Evolutionary conservation across 2,113 vertebrate genomes (phyloP).

Genomic region (Menidia beryllina): DNA sequence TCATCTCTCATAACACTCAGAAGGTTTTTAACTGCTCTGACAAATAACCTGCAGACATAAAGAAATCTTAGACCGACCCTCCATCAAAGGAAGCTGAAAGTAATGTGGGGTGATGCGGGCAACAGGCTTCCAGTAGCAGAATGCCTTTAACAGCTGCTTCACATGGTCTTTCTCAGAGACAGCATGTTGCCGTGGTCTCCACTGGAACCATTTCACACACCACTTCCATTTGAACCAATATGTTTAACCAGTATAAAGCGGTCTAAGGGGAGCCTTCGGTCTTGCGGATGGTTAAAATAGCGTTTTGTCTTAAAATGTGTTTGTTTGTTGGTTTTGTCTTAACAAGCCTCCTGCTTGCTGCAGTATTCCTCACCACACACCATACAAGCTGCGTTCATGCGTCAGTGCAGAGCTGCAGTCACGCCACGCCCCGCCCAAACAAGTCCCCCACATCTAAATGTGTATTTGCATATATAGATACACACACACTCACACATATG

Average conservation of each 20-base stretch:
- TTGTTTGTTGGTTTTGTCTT: conserved; percentile 53
- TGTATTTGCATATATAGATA: neutral
- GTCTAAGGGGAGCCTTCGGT: conserved; percentile 17
- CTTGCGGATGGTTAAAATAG: conserved; percentile 23
- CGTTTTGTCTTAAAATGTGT: conserved; percentile 52
- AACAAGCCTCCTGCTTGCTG: conserved; percentile 28
- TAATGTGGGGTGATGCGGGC: conserved; percentile 11
- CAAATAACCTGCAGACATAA: no score
- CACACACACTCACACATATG: no score
- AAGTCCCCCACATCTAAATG: neutral
- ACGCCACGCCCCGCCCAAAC: neutral
- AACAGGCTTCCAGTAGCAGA: conserved; percentile 19
- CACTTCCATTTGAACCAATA: conserved; percentile 4
- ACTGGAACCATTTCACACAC: conserved; percentile 42
- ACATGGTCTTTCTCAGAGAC: conserved; percentile 20
- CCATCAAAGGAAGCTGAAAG: neutral
- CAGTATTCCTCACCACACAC: neutral
- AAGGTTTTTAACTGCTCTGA: no score
- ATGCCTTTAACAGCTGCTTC: conserved; percentile 53
- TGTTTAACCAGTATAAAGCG: neutral
- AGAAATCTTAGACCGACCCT: no score
- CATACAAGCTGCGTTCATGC: conserved; percentile 15
- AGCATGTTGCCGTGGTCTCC: neutral
- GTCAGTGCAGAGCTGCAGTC: conserved; percentile 23
- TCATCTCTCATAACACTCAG: no score